A percentile compares a stretch with the other conserved stretches of the same genome.
phyloP scores from a whole-genome alignment of 2,888 invertebrate species.

The Heteropelma amictum region DNA sequence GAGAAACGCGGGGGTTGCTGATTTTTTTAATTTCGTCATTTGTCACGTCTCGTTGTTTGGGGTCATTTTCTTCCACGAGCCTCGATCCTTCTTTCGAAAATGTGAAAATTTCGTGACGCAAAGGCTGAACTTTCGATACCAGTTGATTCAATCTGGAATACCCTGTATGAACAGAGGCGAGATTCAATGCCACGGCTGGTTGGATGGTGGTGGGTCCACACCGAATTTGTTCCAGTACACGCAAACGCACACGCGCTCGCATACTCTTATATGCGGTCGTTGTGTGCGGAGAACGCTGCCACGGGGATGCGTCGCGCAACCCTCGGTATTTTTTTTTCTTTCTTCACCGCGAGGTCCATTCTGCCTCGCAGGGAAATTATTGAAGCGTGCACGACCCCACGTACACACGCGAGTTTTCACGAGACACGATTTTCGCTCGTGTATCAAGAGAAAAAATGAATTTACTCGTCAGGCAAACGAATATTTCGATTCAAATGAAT shows the following conservation, averaged over 20 bases:
- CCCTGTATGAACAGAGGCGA: conserved; percentile 1
- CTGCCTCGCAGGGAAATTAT: conserved; percentile 40
- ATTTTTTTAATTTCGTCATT: too few species aligned
- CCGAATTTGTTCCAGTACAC: conserved; percentile 50
- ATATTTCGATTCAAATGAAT: neutral
- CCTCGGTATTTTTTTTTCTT: conserved; percentile 45
- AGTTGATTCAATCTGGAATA: neutral
- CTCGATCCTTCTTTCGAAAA: neutral
- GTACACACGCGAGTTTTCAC: neutral
- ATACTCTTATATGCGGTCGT: neutral
- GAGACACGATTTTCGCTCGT: neutral
- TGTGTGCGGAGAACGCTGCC: conserved; percentile 21
- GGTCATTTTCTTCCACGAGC: neutral
- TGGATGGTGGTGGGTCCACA: conserved; percentile 53
- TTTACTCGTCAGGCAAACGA: neutral
- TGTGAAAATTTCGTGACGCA: neutral
- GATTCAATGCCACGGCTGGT: conserved; percentile 60
- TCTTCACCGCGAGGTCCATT: conserved; percentile 19
- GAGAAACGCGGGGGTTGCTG: too few species aligned
- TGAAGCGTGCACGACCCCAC: conserved; percentile 39
- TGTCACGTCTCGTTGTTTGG: too few species aligned
- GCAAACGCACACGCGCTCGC: neutral
- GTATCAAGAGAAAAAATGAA: neutral
- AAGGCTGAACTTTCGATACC: neutral
- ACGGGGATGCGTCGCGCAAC: conserved; percentile 29